Evolutionary conservation across 2,113 vertebrate species (phyloP), one percentile per base, ranked within the genome.

Genomic region (Phylloscopus trochilus): DNA sequence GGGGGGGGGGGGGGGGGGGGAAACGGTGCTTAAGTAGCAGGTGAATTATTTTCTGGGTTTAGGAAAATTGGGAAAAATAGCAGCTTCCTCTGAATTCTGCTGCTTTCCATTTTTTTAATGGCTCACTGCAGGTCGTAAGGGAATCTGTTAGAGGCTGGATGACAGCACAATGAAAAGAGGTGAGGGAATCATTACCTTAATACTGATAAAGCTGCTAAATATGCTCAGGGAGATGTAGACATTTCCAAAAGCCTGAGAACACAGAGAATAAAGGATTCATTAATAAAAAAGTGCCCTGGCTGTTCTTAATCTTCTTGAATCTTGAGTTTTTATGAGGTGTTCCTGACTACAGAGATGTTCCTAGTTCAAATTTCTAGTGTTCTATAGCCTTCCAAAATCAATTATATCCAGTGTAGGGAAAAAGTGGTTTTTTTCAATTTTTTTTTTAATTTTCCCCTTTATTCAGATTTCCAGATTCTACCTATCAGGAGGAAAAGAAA

Each of bases 121-220:
- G 33, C 66, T 87, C 87, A 31, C 43, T 76, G 74, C 43, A 63
- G 47, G 69, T 80, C 1, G 0, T 44, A 20, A 83, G 60, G 56
- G 76, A 93, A 72, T 49, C 73, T 94, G 56, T 64, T 70, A 26
- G 81, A 74, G 63, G 3, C 88, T 86, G 68, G 44, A 17, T 89
- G 68, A 56, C 64, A 86, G 73, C 53, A 62, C 73, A 78, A 30
- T 60, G 88, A 59, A 62, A 89, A 93, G 83, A 83, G 49, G 73
- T 93, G 85, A 80, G 82, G 60, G 80, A 90, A 87, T 93, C 69
- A 62, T 96, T 86, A 46, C 68, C 28, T 93, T 95, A 95, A 89
- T 89, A 75, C 88, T 83, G 73, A 77, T 90, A 94, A 94, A 96
- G 83, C 87, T 96, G 79, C 90, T 92, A 80, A 90, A 86, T 86